Conservation (phyloP, 2,797 vertebrate genomes). For the Sitta carolinensis region DNA sequence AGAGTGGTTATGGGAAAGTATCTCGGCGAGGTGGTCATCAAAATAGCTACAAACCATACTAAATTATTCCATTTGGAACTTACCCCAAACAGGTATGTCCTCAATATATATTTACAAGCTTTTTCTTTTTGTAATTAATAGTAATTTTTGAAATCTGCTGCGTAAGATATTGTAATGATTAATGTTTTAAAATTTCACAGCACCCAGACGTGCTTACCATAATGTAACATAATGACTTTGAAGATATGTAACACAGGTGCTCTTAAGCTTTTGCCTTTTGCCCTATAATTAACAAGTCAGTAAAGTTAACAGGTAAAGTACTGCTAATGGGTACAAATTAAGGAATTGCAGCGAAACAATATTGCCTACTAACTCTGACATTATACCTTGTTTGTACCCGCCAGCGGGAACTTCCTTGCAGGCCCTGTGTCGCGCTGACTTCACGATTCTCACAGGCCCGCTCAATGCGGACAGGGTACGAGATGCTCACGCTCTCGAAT, state of each 20-base stretch:
- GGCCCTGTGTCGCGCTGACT: constrained; percentile 99
- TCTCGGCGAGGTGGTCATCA: constrained; percentile 95
- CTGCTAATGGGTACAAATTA: constrained; percentile 99
- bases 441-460: constrained; percentile 99
- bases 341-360: constrained; percentile 96
- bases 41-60: constrained; percentile 99
- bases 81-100: constrained; percentile 89
- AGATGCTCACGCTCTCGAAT: constrained; percentile 99
- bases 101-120: constrained; percentile 26
- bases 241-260: constrained; percentile 90
- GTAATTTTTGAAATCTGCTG: constrained; percentile 76
- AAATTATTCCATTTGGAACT: constrained; percentile 85
- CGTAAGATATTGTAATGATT: constrained; percentile 85
- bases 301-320: constrained; percentile 99
- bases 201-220: constrained; percentile 97
- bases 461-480: constrained; percentile 99
- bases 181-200: constrained; percentile 93
- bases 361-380: constrained; percentile 99
- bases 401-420: constrained; percentile 99
- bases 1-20: constrained; percentile 97
- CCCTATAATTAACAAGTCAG: constrained; percentile 93
- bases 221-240: constrained; percentile 95
- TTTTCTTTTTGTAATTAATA: constrained; percentile 51
- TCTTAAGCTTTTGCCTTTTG: constrained; percentile 91
- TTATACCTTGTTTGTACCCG: constrained; percentile 99